phyloP scores from a whole-genome alignment of 2,888 invertebrate genomes.

The Drosophila paramelanica region DNA sequence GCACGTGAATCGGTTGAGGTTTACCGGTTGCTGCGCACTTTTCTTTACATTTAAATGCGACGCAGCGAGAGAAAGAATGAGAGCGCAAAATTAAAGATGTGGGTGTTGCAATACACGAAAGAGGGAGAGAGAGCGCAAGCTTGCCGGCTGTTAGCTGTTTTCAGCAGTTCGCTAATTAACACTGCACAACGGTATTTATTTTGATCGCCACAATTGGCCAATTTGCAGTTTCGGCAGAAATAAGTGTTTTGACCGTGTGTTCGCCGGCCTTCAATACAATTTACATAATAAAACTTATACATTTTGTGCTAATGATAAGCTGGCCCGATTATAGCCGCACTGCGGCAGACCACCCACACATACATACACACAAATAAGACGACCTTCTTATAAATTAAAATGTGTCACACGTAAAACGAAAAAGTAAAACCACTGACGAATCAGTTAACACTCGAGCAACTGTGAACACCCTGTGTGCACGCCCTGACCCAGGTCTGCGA shows the following conservation, averaged over 20 bases:
- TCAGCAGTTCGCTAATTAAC: constrained; percentile 20
- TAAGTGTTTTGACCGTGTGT: constrained; percentile 11
- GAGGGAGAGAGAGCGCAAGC: background rate
- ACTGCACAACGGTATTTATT: constrained; percentile 9
- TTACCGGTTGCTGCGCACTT: constrained; percentile 44
- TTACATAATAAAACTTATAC: constrained; percentile 44
- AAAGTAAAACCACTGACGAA: constrained; percentile 12
- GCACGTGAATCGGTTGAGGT: constrained; percentile 25
- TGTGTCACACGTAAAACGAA: constrained; percentile 48
- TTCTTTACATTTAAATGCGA: constrained; percentile 16
- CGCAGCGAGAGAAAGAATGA: constrained; percentile 10
- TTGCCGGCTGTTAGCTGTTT: constrained; percentile 18
- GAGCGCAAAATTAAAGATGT: background rate
- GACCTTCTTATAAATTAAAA: constrained; percentile 53
- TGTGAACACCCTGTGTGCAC: constrained; percentile 37
- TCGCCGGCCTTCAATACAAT: constrained; percentile 48
- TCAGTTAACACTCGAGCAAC: constrained; percentile 21
- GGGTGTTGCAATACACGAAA: constrained; percentile 1
- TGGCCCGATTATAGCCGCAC: constrained; percentile 23
- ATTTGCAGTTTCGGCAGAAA: constrained; percentile 29
- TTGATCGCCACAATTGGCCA: constrained; percentile 5
- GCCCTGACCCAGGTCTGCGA: constrained; percentile 11
- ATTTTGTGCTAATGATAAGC: background rate
- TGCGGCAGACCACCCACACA: constrained; percentile 14
- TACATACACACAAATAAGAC: background rate